Conservation (phyloP, 2,113 vertebrate genomes). For the Tauraco erythrolophus region DNA sequence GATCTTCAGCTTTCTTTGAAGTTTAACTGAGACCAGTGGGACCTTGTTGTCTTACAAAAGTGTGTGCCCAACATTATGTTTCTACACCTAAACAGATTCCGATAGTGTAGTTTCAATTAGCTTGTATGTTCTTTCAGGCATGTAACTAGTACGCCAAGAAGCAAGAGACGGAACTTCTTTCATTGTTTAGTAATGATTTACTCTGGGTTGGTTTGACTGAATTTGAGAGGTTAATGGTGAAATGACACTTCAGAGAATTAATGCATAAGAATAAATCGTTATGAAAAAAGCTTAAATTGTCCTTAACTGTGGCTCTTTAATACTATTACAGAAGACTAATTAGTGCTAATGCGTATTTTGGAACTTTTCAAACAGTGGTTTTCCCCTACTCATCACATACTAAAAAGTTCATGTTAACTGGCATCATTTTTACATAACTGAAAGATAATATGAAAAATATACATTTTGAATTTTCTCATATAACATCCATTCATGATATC, state of each 20-base stretch:
- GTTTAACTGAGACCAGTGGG: neutral
- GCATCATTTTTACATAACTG: neutral
- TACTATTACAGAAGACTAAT: slow-evolving; percentile 16
- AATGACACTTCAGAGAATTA: slow-evolving; percentile 15
- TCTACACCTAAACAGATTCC: neutral
- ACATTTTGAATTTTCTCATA: neutral
- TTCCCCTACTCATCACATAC: neutral
- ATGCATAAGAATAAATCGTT: neutral
- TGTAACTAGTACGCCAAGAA: neutral
- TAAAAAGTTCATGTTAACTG: neutral
- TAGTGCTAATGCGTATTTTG: neutral
- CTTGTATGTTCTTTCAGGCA: neutral
- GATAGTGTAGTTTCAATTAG: neutral
- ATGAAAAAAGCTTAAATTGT: slow-evolving; percentile 8
- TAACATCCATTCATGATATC: neutral
- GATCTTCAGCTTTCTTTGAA: neutral
- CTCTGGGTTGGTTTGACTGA: neutral
- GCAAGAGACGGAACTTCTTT: neutral
- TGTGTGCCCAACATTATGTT: neutral
- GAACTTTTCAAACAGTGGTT: neutral
- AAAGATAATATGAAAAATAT: neutral
- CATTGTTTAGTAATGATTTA: neutral
- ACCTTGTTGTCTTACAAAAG: neutral
- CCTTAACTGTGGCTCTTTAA: neutral
- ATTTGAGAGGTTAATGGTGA: neutral